Evolutionary conservation across 2,113 vertebrate genomes (phyloP).

Genomic region (Plecotus auritus): DNA sequence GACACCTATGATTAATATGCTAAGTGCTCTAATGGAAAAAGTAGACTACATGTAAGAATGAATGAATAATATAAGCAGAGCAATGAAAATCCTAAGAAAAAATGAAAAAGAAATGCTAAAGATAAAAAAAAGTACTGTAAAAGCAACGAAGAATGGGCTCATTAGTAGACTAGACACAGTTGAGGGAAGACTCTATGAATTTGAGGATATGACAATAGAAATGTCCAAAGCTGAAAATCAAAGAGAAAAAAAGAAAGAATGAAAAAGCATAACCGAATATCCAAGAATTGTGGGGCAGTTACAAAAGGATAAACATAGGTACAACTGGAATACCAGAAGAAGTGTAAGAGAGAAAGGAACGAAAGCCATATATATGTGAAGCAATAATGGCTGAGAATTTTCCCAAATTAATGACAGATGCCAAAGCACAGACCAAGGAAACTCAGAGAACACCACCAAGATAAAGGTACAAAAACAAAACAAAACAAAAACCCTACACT

Average conservation of each 20-base stretch:
- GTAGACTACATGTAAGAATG: not conserved
- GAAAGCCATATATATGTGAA: not conserved
- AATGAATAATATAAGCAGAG: not conserved
- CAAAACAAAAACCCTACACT: not conserved
- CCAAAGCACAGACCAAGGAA: not conserved
- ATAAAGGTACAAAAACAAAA: not conserved
- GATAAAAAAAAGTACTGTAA: not conserved
- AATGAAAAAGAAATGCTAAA: not conserved
- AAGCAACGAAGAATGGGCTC: not conserved
- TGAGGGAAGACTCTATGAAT: not conserved
- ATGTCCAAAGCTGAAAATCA: not conserved
- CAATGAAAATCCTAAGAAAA: not conserved
- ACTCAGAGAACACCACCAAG: not conserved
- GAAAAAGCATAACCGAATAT: not conserved
- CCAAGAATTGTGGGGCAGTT: not conserved
- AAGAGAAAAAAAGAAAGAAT: not conserved
- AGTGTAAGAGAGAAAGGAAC: not conserved
- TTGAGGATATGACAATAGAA: not conserved
- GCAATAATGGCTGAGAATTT: not conserved
- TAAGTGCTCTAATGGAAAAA: not conserved
- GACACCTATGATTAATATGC: not conserved
- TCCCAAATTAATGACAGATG: not conserved
- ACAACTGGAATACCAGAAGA: not conserved
- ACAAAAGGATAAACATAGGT: not conserved
- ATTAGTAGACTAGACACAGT: not conserved